Conservation (phyloP, 1,140 invertebrate genomes). For the Lerema accius region DNA sequence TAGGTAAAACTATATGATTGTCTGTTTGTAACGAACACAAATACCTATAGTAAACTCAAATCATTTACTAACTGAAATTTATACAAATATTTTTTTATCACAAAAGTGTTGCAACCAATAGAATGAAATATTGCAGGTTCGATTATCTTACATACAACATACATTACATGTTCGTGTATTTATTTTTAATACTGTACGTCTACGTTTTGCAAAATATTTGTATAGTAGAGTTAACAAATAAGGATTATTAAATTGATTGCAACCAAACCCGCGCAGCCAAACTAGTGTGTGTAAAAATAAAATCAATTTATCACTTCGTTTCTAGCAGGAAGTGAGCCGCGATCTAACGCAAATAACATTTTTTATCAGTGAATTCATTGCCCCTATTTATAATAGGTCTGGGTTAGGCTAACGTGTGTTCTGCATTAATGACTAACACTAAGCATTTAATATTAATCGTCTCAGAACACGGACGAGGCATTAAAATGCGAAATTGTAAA, state of each 20-base stretch:
- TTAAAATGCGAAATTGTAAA: constrained; percentile 10
- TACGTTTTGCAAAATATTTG: too few species aligned
- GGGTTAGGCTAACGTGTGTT: constrained; percentile 8
- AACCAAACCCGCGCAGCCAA: not conserved
- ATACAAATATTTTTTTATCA: too few species aligned
- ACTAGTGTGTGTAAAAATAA: not conserved
- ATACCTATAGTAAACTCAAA: too few species aligned
- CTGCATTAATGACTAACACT: not conserved
- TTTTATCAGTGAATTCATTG: constrained; percentile 7
- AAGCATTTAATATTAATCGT: constrained; percentile 26
- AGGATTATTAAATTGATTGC: too few species aligned
- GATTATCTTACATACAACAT: too few species aligned
- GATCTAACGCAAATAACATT: constrained; percentile 23
- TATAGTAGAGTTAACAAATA: too few species aligned
- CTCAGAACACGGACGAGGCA: constrained; percentile 12
- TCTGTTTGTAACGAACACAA: too few species aligned
- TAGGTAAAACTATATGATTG: not conserved
- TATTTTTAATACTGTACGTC: too few species aligned
- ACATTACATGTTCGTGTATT: too few species aligned
- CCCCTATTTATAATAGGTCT: constrained; percentile 28
- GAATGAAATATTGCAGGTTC: too few species aligned
- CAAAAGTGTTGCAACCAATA: too few species aligned
- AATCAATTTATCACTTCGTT: constrained; percentile 28
- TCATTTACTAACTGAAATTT: too few species aligned
- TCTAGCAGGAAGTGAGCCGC: constrained; percentile 23